Percentiles rank a stretch among this genome's conserved stretches.
Evolutionary conservation across 2,888 invertebrate species (phyloP).

Genomic region (Drosophila macrothrix): DNA sequence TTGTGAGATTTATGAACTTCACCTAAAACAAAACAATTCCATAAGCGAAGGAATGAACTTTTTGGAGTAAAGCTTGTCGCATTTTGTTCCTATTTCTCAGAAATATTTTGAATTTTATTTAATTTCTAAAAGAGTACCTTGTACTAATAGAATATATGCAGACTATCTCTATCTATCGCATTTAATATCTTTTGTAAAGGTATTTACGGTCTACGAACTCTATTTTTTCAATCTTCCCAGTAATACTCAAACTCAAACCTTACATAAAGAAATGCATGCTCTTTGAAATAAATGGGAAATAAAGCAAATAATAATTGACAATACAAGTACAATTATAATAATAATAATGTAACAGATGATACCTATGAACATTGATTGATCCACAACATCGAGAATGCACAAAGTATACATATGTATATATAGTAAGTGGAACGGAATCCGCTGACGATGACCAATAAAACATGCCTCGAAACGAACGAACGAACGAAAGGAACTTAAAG

Average conservation of each 20-base stretch:
- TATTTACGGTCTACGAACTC: not conserved
- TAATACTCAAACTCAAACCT: not conserved
- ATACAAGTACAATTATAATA: slow-evolving; percentile 14
- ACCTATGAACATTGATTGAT: slow-evolving; percentile 77
- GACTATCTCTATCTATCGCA: not conserved
- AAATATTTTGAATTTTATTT: not conserved
- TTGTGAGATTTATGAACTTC: not conserved
- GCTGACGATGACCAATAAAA: slow-evolving; percentile 65
- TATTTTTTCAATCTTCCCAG: not conserved
- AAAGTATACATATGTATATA: slow-evolving; percentile 36
- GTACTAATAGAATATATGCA: not conserved
- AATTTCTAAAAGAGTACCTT: accelerated
- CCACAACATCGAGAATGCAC: slow-evolving; percentile 84
- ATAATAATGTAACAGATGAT: slow-evolving; percentile 62
- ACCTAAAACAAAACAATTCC: not conserved
- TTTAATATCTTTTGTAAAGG: not conserved
- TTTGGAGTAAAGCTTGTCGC: not conserved
- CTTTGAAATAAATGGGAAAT: slow-evolving; percentile 1
- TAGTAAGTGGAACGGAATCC: slow-evolving; percentile 53
- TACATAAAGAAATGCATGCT: slow-evolving; percentile 29
- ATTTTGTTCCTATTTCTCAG: not conserved
- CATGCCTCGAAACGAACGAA: slow-evolving; percentile 75
- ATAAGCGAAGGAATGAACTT: not conserved
- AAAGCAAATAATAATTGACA: slow-evolving; percentile 22
- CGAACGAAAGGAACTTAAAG: slow-evolving; percentile 68